Evolutionary conservation across 2,797 vertebrate species (phyloP).

Genomic region (Epinephelus malabaricus): DNA sequence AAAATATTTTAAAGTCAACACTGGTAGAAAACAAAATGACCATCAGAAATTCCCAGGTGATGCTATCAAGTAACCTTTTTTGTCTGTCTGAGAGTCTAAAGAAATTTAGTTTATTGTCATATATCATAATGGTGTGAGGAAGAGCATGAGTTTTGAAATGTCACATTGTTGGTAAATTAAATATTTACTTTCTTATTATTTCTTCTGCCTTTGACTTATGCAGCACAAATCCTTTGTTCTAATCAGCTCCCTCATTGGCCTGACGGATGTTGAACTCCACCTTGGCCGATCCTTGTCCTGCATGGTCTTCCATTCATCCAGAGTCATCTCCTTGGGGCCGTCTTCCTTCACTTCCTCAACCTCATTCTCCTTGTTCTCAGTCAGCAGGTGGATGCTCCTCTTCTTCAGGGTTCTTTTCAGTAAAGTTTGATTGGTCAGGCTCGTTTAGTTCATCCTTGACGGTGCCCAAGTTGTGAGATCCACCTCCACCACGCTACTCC

Average conservation of each 20-base stretch:
- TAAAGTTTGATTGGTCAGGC: conserved; percentile 94
- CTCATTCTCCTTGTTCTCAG: conserved; percentile 99
- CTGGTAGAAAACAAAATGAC: too few relatives aligned
- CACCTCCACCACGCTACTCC: conserved; percentile 97
- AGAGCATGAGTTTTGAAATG: too few relatives aligned
- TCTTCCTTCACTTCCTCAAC: conserved; percentile 97
- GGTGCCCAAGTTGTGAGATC: conserved; percentile 99
- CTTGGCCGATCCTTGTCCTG: conserved; percentile 98
- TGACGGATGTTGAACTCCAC: conserved; percentile 99
- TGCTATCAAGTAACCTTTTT: not conserved
- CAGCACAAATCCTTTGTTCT: conserved; percentile 98
- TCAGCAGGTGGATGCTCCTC: conserved; percentile 97
- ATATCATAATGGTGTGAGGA: too few relatives aligned
- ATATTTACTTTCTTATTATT: too few relatives aligned
- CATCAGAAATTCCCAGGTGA: too few relatives aligned
- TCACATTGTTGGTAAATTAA: too few relatives aligned
- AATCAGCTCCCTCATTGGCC: conserved; percentile 96
- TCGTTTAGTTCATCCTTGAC: conserved; percentile 98
- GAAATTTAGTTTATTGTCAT: too few relatives aligned
- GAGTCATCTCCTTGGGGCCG: conserved; percentile 98
- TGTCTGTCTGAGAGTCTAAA: too few relatives aligned
- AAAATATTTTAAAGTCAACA: too few relatives aligned
- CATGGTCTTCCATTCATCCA: conserved; percentile 99
- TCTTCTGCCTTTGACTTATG: conserved; percentile 98
- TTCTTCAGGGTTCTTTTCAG: conserved; percentile 95